Base-by-base conservation (phyloP, 2,888 invertebrate species). In the Dendrolimus pini region DNA sequence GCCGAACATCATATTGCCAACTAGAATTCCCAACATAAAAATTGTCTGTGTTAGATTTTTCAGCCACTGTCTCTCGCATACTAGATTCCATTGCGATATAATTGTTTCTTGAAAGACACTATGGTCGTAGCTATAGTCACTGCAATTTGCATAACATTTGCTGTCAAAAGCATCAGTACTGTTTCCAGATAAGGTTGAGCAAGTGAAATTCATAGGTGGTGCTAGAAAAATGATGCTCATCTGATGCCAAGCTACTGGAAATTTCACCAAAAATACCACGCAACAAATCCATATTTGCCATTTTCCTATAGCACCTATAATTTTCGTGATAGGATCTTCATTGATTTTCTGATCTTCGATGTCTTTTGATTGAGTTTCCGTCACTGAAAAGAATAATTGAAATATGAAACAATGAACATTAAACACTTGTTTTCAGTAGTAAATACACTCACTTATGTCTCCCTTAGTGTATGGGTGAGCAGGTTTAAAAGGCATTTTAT, bases 171-270 rank as follows among this genome's bases (percentile, higher is more conserved):
- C 62, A 56, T 78, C 82, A 58, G 57, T 61, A 41, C 67, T 61
- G 1, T 73, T 67, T 52, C 78, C 72, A 1, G 67, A 64, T 0
- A 6, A 8, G 10, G 47, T 7, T 47, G 75, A 68, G 70, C 94
- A 94, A 18, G 87, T 90, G 69, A 91, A 93, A 14, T 91, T 83
- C 58, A 92, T 92, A 0, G 93, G 93, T 0, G 96, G 95, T 7
- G 95, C 94, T 62, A 95, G 91, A 72, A 96, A 96, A 60, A 96
- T 94, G 62, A 95, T 95, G 62, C 93, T 94, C 77, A 96, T 91
- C 71, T 95, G 95, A 74, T 95, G 95, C 95, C 95, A 96, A 0
- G 95, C 95, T 0, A 95, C 94, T 0, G 95, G 95, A 72, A 96
- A 94, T 80, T 96, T 96, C 58, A 94, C 92, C 9, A 95, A 84